A percentile compares a stretch with the other conserved stretches of the same genome.
Conservation (phyloP, 2,113 vertebrate genomes). For the Gorsachius goisagi region DNA sequence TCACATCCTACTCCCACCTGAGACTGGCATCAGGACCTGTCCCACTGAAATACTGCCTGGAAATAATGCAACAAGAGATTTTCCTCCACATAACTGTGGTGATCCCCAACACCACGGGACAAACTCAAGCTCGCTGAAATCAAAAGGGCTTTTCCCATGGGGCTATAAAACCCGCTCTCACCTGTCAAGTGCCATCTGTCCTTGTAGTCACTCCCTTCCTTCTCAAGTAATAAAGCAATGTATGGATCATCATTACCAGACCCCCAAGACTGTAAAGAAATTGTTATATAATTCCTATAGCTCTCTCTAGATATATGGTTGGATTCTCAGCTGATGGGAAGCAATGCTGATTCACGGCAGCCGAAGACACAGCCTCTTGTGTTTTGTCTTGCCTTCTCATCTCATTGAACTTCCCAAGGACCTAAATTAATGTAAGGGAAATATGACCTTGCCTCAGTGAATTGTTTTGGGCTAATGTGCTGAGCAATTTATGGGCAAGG, state of each 20-base stretch:
- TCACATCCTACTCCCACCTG: rapidly evolving
- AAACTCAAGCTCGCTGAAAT: not conserved
- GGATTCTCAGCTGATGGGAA: constrained; percentile 24
- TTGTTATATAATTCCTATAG: not conserved
- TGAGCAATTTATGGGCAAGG: constrained; percentile 61
- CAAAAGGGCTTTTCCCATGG: not conserved
- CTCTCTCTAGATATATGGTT: not conserved
- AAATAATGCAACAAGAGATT: not conserved
- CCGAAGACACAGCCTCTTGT: not conserved
- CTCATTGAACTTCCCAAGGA: constrained; percentile 51
- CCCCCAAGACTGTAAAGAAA: not conserved
- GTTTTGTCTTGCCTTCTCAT: constrained; percentile 41
- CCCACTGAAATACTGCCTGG: not conserved
- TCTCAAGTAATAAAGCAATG: not conserved
- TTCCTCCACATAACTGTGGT: not conserved
- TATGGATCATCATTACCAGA: constrained; percentile 10
- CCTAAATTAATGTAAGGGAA: constrained; percentile 49
- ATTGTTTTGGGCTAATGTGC: constrained; percentile 55
- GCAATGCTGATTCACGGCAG: not conserved
- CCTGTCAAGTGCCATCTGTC: not conserved
- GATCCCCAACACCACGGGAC: rapidly evolving
- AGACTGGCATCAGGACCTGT: not conserved
- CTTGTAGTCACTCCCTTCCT: not conserved
- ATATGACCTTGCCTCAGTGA: constrained; percentile 50
- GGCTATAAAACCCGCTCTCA: not conserved